Evolutionary conservation across 2,113 vertebrate genomes (phyloP).

Genomic region (Struthidea cinerea): DNA sequence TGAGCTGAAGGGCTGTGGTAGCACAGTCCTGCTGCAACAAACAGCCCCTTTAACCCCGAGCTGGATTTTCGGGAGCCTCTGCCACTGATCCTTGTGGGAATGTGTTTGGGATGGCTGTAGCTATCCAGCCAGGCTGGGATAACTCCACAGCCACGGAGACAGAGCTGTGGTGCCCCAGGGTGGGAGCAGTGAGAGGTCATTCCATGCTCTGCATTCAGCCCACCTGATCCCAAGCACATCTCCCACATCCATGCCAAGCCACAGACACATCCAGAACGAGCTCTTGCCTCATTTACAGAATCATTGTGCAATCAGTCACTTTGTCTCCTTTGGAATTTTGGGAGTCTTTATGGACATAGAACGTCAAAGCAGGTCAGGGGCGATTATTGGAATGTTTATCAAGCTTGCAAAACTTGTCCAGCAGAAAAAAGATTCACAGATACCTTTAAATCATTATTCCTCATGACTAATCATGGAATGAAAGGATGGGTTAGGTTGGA

Average conservation of each 20-base stretch:
- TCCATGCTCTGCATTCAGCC: background rate
- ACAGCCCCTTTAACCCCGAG: background rate
- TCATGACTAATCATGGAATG: fast-evolving
- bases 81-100: background rate
- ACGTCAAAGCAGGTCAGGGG: background rate
- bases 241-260: background rate
- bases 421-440: background rate
- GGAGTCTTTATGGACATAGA: fast-evolving
- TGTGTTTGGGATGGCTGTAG: background rate
- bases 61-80: background rate
- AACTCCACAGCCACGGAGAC: fast-evolving
- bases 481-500: background rate
- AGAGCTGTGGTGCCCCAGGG: background rate
- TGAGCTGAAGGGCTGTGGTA: background rate
- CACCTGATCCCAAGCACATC: background rate
- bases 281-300: background rate
- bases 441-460: background rate
- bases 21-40: background rate
- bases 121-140: background rate
- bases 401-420: background rate
- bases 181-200: background rate
- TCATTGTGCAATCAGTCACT: background rate
- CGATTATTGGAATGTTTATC: fast-evolving
- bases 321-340: background rate
- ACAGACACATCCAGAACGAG: background rate